These are phyloP conservation scores for Thalassophryne amazonica DNA, from an alignment of 2,797 vertebrate genomes.

Conservation along the genomic window DNA sequence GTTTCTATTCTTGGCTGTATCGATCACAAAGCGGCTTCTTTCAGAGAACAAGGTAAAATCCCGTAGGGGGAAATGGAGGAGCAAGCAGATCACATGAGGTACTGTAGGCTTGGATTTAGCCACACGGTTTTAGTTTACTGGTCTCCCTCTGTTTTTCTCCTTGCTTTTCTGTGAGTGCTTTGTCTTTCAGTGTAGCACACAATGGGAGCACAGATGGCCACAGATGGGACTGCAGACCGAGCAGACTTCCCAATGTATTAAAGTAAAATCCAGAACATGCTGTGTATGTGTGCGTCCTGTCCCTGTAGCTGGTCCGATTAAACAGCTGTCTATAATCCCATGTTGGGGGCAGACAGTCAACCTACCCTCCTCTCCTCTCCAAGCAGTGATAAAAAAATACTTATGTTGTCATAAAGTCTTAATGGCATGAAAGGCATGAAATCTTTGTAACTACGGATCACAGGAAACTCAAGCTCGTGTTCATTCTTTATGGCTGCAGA, in stretches of 20 bases:
- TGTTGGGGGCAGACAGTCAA: constrained; percentile 54
- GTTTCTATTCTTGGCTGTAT: constrained; percentile 37
- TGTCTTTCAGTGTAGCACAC: constrained; percentile 58
- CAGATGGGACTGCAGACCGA: constrained; percentile 69
- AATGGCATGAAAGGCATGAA: neutral
- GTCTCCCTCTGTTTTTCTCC: constrained; percentile 4
- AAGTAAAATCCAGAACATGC: constrained; percentile 70
- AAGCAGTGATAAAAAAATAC: constrained; percentile 2
- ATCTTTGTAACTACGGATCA: neutral
- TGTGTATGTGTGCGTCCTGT: constrained; percentile 54
- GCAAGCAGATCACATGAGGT: constrained; percentile 4
- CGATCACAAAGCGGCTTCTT: constrained; percentile 46
- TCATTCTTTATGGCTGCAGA: neutral
- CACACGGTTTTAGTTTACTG: constrained; percentile 21
- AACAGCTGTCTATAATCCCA: constrained; percentile 82
- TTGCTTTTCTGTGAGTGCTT: constrained; percentile 35
- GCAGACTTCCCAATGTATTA: constrained; percentile 79
- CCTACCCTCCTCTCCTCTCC: neutral
- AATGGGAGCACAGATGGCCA: constrained; percentile 73
- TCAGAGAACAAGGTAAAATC: constrained; percentile 24
- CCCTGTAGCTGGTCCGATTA: constrained; percentile 80
- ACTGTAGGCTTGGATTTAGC: constrained; percentile 10
- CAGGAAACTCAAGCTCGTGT: neutral
- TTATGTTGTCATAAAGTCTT: neutral
- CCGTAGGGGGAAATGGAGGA: constrained; percentile 11